Evolutionary conservation across 2,797 vertebrate genomes (phyloP).

Genomic region (Lutjanus campechanus): DNA sequence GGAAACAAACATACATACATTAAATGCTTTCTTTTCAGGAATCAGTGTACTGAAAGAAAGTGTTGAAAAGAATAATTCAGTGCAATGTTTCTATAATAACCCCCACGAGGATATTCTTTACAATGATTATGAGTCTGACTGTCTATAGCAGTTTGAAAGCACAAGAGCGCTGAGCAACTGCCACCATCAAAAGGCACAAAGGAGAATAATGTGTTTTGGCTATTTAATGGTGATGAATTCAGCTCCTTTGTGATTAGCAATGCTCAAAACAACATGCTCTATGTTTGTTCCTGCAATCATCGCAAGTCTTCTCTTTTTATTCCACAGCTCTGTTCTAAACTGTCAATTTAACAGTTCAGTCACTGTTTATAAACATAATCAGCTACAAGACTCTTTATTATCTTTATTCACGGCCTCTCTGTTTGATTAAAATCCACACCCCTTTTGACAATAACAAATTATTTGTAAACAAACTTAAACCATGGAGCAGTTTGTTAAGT

Average conservation of each 20-base stretch:
- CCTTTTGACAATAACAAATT: not conserved
- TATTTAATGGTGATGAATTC: conserved; percentile 1
- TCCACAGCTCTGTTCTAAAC: not conserved
- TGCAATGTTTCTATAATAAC: not conserved
- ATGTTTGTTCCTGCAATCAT: not conserved
- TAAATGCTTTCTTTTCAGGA: not conserved
- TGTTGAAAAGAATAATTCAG: not conserved
- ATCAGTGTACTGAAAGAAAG: not conserved
- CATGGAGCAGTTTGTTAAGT: too few relatives aligned
- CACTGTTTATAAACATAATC: not conserved
- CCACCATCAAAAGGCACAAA: not conserved
- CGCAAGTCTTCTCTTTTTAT: not conserved
- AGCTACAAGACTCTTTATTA: not conserved
- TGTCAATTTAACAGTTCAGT: not conserved
- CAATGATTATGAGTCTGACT: not conserved
- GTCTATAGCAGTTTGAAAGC: not conserved
- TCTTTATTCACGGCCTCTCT: not conserved
- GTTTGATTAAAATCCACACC: not conserved
- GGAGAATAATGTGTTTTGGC: not conserved
- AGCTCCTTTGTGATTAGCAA: conserved; percentile 7
- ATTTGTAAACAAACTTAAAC: too few relatives aligned
- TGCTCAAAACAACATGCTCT: not conserved
- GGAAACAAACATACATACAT: not conserved
- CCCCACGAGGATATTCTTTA: not conserved
- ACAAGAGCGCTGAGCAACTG: not conserved